phyloP scores from a whole-genome alignment of 2,113 vertebrate genomes.

The Varanus salvator region DNA sequence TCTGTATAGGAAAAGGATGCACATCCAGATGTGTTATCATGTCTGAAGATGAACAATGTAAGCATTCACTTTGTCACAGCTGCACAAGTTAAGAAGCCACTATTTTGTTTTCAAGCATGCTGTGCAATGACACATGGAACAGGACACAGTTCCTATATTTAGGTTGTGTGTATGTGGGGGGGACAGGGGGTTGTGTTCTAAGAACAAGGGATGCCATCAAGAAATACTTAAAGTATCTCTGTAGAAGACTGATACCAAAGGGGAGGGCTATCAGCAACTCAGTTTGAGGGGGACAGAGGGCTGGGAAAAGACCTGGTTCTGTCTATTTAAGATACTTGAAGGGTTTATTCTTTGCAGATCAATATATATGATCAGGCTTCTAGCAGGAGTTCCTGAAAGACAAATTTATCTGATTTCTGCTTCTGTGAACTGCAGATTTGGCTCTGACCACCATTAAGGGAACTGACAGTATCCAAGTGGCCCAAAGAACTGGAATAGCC shows the following conservation, averaged over 20 bases:
- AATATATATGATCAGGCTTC: background rate
- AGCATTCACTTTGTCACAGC: background rate
- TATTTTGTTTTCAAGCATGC: background rate
- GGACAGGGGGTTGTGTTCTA: background rate
- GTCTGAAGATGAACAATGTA: background rate
- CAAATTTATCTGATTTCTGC: background rate
- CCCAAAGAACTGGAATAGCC: background rate
- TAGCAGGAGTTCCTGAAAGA: background rate
- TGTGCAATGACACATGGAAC: background rate
- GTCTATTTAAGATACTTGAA: background rate
- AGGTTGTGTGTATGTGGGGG: too few species aligned
- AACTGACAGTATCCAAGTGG: background rate
- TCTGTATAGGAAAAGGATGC: background rate
- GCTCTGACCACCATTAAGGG: background rate
- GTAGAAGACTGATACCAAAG: background rate
- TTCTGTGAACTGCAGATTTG: background rate
- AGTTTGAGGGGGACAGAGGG: too few species aligned
- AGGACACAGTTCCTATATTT: too few species aligned
- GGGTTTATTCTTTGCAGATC: background rate
- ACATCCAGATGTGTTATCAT: background rate
- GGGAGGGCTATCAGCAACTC: background rate
- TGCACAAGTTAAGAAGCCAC: background rate
- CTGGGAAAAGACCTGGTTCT: background rate
- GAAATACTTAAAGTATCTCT: background rate
- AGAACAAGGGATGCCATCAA: background rate